phyloP scores from a whole-genome alignment of 1,140 invertebrate species.

The Drosophila insularis region DNA sequence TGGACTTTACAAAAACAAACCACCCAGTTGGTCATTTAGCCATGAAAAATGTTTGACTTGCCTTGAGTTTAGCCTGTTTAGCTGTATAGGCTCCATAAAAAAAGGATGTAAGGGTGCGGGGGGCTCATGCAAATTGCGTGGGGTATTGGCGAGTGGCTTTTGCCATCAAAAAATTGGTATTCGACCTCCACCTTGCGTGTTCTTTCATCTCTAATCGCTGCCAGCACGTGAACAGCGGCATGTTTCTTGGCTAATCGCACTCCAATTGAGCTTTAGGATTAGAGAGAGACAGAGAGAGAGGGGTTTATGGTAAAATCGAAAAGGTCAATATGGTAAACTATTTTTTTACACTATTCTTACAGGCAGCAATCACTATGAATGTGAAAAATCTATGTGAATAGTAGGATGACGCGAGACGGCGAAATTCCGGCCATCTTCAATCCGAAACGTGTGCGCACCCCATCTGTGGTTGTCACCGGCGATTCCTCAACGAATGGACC shows the following conservation, averaged over 20 bases:
- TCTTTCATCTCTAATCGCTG: conserved; percentile 52
- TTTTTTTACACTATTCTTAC: background rate
- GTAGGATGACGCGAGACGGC: conserved; percentile 84
- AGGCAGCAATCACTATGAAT: conserved; percentile 58
- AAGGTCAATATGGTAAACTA: no score
- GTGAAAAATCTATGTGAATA: conserved; percentile 39
- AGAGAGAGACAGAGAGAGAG: no score
- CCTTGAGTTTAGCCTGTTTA: conserved; percentile 42
- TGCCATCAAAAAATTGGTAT: conserved; percentile 31
- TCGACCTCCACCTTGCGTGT: conserved; percentile 53
- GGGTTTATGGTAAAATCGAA: no score
- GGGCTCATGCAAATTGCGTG: conserved; percentile 54
- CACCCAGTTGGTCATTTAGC: conserved; percentile 45
- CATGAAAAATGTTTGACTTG: conserved; percentile 41
- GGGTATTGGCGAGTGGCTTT: conserved; percentile 52
- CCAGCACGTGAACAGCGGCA: conserved; percentile 53
- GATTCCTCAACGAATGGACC: conserved; percentile 85
- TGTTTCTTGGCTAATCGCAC: conserved; percentile 25
- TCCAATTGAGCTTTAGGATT: background rate
- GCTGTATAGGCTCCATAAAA: background rate
- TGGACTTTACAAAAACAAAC: conserved; percentile 33
- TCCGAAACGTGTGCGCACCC: conserved; percentile 87
- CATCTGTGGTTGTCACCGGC: conserved; percentile 88
- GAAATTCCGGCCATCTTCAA: conserved; percentile 90
- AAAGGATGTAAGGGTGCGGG: background rate